Percentiles rank a stretch among this genome's conserved stretches.
phyloP scores from a whole-genome alignment of 2,797 vertebrate genomes.

The Lepus oiostolus region DNA sequence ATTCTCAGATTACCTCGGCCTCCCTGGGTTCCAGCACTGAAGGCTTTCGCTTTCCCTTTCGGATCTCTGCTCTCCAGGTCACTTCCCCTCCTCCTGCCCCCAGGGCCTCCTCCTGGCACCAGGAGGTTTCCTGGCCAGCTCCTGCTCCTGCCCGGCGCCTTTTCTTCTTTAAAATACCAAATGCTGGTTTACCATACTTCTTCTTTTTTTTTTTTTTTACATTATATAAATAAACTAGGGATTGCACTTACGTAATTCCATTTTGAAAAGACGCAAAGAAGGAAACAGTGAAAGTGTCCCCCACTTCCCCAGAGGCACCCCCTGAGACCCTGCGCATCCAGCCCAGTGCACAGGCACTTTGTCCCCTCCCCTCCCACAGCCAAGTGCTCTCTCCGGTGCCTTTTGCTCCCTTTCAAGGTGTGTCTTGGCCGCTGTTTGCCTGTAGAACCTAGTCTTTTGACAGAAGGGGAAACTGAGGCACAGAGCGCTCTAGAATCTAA shows the following conservation, averaged over 20 bases:
- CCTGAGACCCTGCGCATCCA: not conserved
- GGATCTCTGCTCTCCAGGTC: not conserved
- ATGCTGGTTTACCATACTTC: not conserved
- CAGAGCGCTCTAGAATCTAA: not conserved
- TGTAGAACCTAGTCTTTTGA: not conserved
- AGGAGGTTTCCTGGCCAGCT: not conserved
- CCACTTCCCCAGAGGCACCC: not conserved
- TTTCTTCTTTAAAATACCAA: conserved; percentile 2
- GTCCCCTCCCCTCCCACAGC: not conserved
- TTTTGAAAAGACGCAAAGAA: conserved; percentile 14
- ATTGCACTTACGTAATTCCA: not conserved
- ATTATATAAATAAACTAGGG: too few species aligned
- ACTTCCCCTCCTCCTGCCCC: too few species aligned
- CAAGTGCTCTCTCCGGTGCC: not conserved
- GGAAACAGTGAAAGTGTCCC: not conserved
- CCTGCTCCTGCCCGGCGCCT: not conserved
- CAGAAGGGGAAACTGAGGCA: conserved; percentile 35
- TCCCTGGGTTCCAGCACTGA: not conserved
- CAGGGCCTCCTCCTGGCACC: not conserved
- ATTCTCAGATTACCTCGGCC: not conserved
- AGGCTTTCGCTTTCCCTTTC: conserved; percentile 66
- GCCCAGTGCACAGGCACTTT: too few species aligned
- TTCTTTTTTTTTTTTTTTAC: not conserved
- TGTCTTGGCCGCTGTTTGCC: not conserved
- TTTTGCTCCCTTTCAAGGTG: not conserved